Evolutionary conservation across 1,140 invertebrate species (phyloP).

Genomic region (Heliconius melpomene): DNA sequence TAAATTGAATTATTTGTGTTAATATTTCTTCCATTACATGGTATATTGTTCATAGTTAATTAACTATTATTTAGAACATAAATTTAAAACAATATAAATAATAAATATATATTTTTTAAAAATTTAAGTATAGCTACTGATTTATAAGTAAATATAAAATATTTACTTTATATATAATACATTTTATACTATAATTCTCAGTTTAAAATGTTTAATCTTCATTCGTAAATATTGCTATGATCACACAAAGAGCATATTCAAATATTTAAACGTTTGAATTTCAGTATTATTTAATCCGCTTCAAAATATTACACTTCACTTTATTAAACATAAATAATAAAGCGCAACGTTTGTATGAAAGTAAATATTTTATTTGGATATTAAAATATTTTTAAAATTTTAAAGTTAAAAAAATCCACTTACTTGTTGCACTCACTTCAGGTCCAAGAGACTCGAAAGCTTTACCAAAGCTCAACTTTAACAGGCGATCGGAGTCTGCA

Average conservation of each 20-base stretch:
- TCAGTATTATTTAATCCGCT: not conserved
- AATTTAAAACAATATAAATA: too few relatives aligned
- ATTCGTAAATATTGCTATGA: not conserved
- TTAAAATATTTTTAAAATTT: not conserved
- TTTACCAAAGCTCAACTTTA: slow-evolving; percentile 75
- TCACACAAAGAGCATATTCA: not conserved
- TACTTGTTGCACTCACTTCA: slow-evolving; percentile 78
- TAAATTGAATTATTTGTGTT: too few relatives aligned
- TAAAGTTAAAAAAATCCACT: slow-evolving; percentile 43
- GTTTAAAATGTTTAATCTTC: not conserved
- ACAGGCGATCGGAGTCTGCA: slow-evolving; percentile 72
- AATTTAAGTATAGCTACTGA: too few relatives aligned
- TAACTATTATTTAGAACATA: too few relatives aligned
- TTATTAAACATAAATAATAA: not conserved
- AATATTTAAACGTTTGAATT: not conserved
- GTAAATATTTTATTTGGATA: not conserved
- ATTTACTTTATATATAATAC: too few relatives aligned
- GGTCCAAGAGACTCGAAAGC: slow-evolving; percentile 74
- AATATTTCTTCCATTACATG: too few relatives aligned
- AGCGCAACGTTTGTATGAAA: not conserved
- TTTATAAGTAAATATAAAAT: too few relatives aligned
- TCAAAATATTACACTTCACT: not conserved
- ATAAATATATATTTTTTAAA: too few relatives aligned
- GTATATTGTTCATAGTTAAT: too few relatives aligned
- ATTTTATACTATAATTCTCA: too few relatives aligned